Percentiles rank a stretch among this genome's conserved stretches.
These are phyloP conservation scores for Periophthalmus modestus DNA, from an alignment of 2,113 vertebrate genomes.

Conservation along the genomic window DNA sequence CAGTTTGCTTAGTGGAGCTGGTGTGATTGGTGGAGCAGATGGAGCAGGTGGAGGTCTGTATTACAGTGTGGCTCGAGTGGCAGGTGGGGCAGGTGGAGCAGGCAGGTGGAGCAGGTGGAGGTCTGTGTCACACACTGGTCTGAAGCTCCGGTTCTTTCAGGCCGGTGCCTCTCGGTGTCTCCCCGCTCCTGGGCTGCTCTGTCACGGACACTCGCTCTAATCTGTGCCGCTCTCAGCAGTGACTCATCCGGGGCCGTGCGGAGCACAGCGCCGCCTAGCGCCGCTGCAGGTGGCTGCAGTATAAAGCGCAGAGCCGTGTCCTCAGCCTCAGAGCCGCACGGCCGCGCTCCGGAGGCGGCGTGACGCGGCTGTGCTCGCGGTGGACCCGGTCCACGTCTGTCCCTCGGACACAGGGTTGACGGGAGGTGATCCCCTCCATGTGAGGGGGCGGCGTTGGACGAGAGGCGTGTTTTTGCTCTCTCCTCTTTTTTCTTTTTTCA, in stretches of 20 bases:
- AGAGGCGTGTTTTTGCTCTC: constrained; percentile 87
- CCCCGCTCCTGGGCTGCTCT: neutral
- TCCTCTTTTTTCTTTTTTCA: constrained; percentile 73
- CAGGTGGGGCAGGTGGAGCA: no score
- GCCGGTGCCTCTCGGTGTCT: neutral
- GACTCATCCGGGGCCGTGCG: constrained; percentile 43
- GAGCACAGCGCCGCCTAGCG: constrained; percentile 55
- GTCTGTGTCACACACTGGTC: no score
- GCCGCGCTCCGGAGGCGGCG: neutral
- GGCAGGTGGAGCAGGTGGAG: no score
- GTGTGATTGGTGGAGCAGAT: no score
- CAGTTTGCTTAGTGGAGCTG: no score
- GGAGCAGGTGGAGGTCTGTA: no score
- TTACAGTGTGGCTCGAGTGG: no score
- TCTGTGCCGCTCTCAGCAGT: no score
- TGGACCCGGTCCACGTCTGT: constrained; percentile 11
- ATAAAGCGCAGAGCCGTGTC: neutral
- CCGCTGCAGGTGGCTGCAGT: neutral
- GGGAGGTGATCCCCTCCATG: constrained; percentile 91
- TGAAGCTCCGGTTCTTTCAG: no score
- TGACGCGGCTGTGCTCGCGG: neutral
- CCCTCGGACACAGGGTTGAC: constrained; percentile 59
- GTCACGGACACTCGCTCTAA: no score
- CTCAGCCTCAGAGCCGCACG: neutral
- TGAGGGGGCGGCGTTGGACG: constrained; percentile 89